Percentiles rank a stretch among this genome's conserved stretches.
phyloP scores from a whole-genome alignment of 1,140 invertebrate genomes.

The Pentalonia nigronervosa region DNA sequence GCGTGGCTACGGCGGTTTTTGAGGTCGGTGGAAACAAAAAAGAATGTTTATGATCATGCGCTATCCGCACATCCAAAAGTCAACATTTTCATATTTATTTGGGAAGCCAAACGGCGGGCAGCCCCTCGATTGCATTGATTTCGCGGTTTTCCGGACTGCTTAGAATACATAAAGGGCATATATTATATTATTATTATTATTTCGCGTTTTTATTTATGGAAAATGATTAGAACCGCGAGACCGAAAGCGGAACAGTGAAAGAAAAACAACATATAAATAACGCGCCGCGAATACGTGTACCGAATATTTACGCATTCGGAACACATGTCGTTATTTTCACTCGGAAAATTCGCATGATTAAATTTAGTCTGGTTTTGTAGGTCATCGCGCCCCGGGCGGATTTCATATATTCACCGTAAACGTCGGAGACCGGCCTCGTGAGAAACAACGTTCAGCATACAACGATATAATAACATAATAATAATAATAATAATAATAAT shows the following conservation, averaged over 20 bases:
- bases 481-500: neutral
- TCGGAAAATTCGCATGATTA: conserved; percentile 4
- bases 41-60: neutral
- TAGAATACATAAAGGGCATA: neutral
- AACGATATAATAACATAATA: too few relatives aligned
- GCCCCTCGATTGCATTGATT: neutral
- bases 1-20: neutral
- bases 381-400: neutral
- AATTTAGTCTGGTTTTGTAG: neutral
- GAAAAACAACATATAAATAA: neutral
- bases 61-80: neutral
- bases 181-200: neutral
- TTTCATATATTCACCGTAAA: neutral
- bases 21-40: neutral
- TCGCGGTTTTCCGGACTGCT: neutral
- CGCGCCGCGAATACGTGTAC: neutral
- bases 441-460: neutral
- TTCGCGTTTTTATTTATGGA: neutral
- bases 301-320: neutral
- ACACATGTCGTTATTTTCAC: conserved; percentile 19
- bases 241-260: neutral
- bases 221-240: neutral
- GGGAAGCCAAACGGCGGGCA: neutral
- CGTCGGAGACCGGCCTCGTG: neutral
- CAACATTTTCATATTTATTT: neutral